Base-by-base conservation (phyloP, 2,888 invertebrate genomes). In the Himalopsyche japonica region DNA sequence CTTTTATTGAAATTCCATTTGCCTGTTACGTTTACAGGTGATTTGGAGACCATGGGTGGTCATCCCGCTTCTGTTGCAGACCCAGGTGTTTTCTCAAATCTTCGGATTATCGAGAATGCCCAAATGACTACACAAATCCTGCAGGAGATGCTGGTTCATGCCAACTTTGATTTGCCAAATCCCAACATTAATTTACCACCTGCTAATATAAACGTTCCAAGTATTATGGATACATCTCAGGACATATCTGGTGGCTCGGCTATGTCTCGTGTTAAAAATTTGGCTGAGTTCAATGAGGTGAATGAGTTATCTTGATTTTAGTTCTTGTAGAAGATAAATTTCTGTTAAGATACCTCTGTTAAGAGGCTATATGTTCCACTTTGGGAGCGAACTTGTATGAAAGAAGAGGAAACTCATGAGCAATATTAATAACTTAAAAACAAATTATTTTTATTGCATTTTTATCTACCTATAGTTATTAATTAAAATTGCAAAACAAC, bases 201-300 rank as follows among this genome's bases (percentile, higher is more conserved):
- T 15, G 43, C 43, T 15, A 43, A 43, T 15, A 12, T 43, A 43
- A 43, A 43, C 15, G 12, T 43, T 3, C 43, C 43, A 4, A 43
- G 15, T 43, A 15, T 43, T 15, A 43, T 43, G 43, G 43, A 15
- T 3, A 80, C 49, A 79, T 48, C 27, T 49, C 76, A 6, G 80
- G 85, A 85, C 43, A 27, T 80, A 20, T 32, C 79, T 10, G 64
- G 83, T 86, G 76, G 77, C 89, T 92, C 94, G 94, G 94, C 99
- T 87, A 99, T 99, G 99, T 99, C 98, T 94, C 95, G 98, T 92
- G 96, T 99, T 89, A 99, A 99, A 91, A 99, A 99, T 92, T 92
- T 99, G 92, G 98, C 98, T 91, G 95, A 98, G 91, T 98, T 96
- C 92, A 98, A 99, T 92, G 98, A 98, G 94, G 96, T 96, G 89